Evolutionary conservation across 2,797 vertebrate genomes (phyloP), one percentile per base, ranked within the genome.

Genomic region (Myotis vivesi): DNA sequence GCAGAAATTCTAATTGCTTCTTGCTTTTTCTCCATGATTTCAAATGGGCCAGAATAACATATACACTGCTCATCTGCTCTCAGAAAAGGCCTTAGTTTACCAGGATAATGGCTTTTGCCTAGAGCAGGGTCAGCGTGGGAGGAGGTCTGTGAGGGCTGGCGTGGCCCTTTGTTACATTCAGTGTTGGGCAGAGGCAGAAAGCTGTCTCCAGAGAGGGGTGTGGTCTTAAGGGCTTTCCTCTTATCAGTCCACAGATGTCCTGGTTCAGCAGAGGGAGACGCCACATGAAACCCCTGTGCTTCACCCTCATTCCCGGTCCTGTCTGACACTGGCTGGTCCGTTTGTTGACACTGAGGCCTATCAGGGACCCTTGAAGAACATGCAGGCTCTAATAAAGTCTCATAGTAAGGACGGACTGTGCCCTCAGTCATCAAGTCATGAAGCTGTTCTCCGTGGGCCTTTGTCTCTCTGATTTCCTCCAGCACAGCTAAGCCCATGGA

Each of bases 361-460:
- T 16, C 38, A 16, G 82, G 38, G 0, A 2, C 5, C n/a, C 62
- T 3, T 23, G 55, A 93, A 91, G 88, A 46, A 9, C 59, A n/a
- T 8, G 97, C 84, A 53, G 49, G 68, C 49, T 97, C 96, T 88
- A 91, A 59, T 69, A 97, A 93, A 6, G 97, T 97, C 97, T 98
- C 95, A 15, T 72, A 97, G 94, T 97, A 97, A 87, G 97, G 97
- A 94, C 98, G 85, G 88, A 86, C 66, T 80, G 76, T 41, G 88
- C 59, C 90, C 20, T 16, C 69, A 73, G 77, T 69, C 55, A 22
- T 11, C 55, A 36, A 79, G 69, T 89, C 92, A n/a, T 57, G 49
- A 64, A 92, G 49, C 25, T 53, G 22, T 38, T 93, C 96, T 86
- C 38, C 76, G 36, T 38, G 85, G 55, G 49, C 55, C 87, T 94